phyloP scores from a whole-genome alignment of 1,140 invertebrate genomes.

The Drosophila melanogaster region Release_6_plus_ISO1_MT NT_037436.4:7571001-7571500 shows the following conservation, averaged over 20 bases:
- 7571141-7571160: neutral
- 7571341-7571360: conserved; percentile 75
- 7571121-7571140: conserved; percentile 51
- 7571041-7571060: conserved; percentile 45
- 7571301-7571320: conserved; percentile 39
- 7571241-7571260: conserved; percentile 68
- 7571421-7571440: conserved; percentile 60
- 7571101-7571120: conserved; percentile 66
- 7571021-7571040: conserved; percentile 46
- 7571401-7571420: conserved; percentile 65
- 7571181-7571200: conserved; percentile 78
- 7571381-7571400: conserved; percentile 63
- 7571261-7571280: conserved; percentile 9
- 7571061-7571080: conserved; percentile 58
- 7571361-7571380: conserved; percentile 68
- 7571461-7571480: neutral
- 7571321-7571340: conserved; percentile 59
- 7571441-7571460: conserved; percentile 37
- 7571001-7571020: conserved; percentile 71
- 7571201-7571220: conserved; percentile 64
- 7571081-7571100: conserved; percentile 19
- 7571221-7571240: conserved; percentile 64
- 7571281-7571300: conserved; percentile 31
- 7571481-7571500: conserved; percentile 26
- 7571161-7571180: conserved; percentile 1